Evolutionary conservation across 2,113 vertebrate genomes (phyloP).

Genomic region (Sinocyclocheilus anophthalmus): DNA sequence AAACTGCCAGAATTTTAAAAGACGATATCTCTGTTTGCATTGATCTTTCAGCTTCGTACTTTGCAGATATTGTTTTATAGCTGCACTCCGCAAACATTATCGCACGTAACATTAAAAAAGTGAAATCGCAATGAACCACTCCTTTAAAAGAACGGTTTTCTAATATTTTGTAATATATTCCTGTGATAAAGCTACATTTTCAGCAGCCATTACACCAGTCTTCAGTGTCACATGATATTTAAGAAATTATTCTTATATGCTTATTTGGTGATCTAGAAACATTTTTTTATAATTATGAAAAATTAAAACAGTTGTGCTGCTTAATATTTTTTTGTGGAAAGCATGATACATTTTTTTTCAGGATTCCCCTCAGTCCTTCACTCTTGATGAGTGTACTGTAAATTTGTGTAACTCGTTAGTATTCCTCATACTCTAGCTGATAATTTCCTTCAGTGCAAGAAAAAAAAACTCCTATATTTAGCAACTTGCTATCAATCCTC

Average conservation of each 20-base stretch:
- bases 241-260: background rate
- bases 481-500: no score
- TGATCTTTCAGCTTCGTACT: no score
- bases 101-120: no score
- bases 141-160: background rate
- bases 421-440: background rate
- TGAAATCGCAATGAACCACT: no score
- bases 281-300: background rate
- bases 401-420: background rate
- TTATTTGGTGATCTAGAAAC: background rate
- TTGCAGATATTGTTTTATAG: no score
- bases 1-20: no score
- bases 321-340: background rate
- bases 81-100: no score
- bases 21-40: no score
- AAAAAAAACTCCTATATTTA: no score
- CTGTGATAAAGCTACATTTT: background rate
- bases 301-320: background rate
- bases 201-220: background rate
- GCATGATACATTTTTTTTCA: no score
- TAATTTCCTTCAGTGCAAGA: no score
- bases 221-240: background rate
- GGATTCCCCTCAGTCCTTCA: background rate
- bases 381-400: background rate
- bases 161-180: background rate